Evolutionary conservation across 2,888 invertebrate genomes (phyloP).

Genomic region (Leptopilina syphax): DNA sequence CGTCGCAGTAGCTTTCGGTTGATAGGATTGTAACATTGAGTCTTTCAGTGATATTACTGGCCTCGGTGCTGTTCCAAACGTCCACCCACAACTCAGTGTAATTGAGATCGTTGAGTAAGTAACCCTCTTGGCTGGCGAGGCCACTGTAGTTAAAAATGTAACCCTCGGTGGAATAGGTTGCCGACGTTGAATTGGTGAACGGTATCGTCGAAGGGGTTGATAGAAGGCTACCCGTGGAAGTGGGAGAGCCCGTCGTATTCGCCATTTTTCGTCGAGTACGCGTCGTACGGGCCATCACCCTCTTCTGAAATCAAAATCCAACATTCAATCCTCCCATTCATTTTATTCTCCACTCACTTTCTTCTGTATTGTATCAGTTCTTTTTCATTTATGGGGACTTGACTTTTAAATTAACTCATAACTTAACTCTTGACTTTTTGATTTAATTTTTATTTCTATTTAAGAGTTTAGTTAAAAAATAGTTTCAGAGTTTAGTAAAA

Average conservation of each 20-base stretch:
- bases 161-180: slow-evolving; percentile 67
- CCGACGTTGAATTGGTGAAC: slow-evolving; percentile 72
- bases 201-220: slow-evolving; percentile 78
- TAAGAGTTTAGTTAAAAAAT: too few relatives aligned
- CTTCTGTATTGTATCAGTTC: too few relatives aligned
- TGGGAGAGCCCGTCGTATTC: slow-evolving; percentile 77
- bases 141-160: slow-evolving; percentile 72
- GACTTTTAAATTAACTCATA: too few relatives aligned
- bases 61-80: slow-evolving; percentile 79
- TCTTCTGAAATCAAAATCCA: slow-evolving; percentile 78
- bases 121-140: slow-evolving; percentile 68
- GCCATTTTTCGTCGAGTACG: slow-evolving; percentile 81
- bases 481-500: too few relatives aligned
- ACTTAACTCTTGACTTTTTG: too few relatives aligned
- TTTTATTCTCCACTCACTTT: background rate
- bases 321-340: slow-evolving; percentile 65
- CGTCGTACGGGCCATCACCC: slow-evolving; percentile 81
- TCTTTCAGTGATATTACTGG: slow-evolving; percentile 77
- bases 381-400: too few relatives aligned
- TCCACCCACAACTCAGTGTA: slow-evolving; percentile 79
- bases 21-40: slow-evolving; percentile 74
- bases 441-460: too few relatives aligned
- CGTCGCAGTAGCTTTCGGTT: slow-evolving; percentile 79
- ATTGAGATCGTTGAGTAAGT: slow-evolving; percentile 76
- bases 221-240: slow-evolving; percentile 70